Evolutionary conservation across 2,888 invertebrate species (phyloP), one percentile per base, ranked within the genome.

Genomic region (Cancer borealis): DNA sequence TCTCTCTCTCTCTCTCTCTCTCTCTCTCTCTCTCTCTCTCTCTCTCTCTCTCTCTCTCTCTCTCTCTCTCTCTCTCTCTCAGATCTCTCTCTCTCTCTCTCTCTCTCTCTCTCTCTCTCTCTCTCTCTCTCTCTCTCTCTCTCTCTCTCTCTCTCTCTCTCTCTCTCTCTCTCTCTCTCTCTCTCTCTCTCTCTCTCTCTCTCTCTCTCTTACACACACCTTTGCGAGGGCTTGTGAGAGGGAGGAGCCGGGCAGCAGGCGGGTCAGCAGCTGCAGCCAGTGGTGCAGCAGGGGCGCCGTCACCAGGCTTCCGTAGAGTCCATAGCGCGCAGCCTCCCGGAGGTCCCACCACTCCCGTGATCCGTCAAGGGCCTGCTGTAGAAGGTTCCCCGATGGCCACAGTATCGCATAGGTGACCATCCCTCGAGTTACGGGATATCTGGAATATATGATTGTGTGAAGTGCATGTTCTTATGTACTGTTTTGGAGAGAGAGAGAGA

Each of bases 331-430:
- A 0, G 90, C 88, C 45, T 95, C 95, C 93, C 30, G 39, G 5
- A 93, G 39, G 30, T 95, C 95, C 54, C 91, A 88, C 17, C 4
- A 30, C 2, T 60, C 54, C n/a, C 93, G 46, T 3, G 93, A 91
- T 6, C 49, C 88, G 73, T 95, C 95, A 47, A 95, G n/a, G 12
- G 73, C 21, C 93, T 95, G 95, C 88, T 95, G 95, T 3, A 93
- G 54, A 30, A 92, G 84, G 87, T 95, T 95, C n/a, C 93, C 91
- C 3, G 93, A 84, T 30, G 95, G 95, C 95, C 95, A 95, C 93
- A 95, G 47, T 26, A 93, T 12, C n/a, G 91, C 39, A 45, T 93
- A 95, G 30, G 95, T 91, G 47, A 89, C 66, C 95, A 95, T 95
- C 49, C 95, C 95, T 60, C 95, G 60, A 4, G 91, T 91, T 10